Base-by-base conservation (phyloP, 2,113 vertebrate species). In the Numida meleagris region DNA sequence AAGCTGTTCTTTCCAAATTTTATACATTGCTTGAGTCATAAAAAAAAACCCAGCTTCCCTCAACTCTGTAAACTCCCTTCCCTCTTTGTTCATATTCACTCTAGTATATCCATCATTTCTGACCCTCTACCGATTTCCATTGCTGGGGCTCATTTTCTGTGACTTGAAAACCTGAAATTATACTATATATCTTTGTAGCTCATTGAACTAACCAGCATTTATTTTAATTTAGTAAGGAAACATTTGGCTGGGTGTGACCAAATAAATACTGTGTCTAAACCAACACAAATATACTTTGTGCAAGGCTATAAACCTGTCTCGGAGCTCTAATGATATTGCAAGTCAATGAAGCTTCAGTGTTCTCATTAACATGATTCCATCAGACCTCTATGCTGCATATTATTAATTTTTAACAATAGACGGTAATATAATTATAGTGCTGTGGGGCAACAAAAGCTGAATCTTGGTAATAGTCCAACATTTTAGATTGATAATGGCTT, bases 271-370 rank as follows among this genome's bases (percentile, higher is more conserved):
- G 65, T 86, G 68, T 92, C 86, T 93, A 93, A 94, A 96, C n/a
- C 83, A 92, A 86, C 61, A 93, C 75, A 91, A 91, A 94, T 75
- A 91, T 4, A 72, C 82, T 86, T 89, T 73, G 73, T 77, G 86
- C 86, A 89, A 92, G 80, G 70, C 92, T 90, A 96, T 92, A 96
- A 95, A 94, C 90, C 86, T 95, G 92, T 86, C 86, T 92, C 73
- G 31, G 65, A 88, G 61, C 90, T 90, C 88, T 94, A 96, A 96
- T 92, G 86, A 95, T 82, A 94, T 72, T 95, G 90, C 88, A 96
- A 95, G 92, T 94, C 90, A 94, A 92, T 93, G 92, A 95, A 95
- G 92, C 95, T 93, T 96, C 90, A 84, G 92, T 51, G n/a, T 89
- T 93, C 88, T 95, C 92, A 93, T 96, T 95, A 95, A 93, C 65